Conservation (phyloP, 2,888 invertebrate genomes). For the Lithophane socia region DNA sequence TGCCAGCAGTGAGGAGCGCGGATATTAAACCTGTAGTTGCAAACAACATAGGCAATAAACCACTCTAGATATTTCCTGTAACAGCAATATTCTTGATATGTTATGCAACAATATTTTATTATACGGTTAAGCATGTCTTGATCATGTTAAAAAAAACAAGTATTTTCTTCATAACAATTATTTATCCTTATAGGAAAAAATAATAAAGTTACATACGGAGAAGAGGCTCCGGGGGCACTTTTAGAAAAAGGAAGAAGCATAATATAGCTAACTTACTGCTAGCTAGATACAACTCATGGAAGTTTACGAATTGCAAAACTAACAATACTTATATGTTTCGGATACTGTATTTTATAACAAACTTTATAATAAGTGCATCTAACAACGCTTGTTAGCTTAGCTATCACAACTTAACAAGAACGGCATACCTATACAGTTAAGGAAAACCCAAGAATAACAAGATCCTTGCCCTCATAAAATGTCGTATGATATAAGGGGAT, state of each 20-base stretch:
- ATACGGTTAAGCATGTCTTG: background rate
- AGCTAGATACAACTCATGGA: slow-evolving; percentile 1
- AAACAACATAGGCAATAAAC: slow-evolving; percentile 53
- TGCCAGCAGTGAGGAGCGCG: slow-evolving; percentile 10
- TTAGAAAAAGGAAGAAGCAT: background rate
- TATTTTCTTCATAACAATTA: background rate
- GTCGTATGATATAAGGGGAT: slow-evolving; percentile 29
- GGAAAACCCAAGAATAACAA: slow-evolving; percentile 31
- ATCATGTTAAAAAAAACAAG: background rate
- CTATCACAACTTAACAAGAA: slow-evolving; percentile 3
- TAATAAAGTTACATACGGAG: background rate
- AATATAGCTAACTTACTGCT: background rate
- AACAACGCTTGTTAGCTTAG: background rate
- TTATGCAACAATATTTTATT: slow-evolving; percentile 8
- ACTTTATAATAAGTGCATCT: background rate
- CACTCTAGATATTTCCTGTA: slow-evolving; percentile 51
- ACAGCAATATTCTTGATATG: slow-evolving; percentile 18
- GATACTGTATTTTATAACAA: background rate
- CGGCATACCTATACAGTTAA: background rate
- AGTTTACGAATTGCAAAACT: slow-evolving; percentile 9
- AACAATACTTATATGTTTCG: slow-evolving; percentile 5
- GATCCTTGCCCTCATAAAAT: slow-evolving; percentile 31
- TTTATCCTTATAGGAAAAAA: background rate
- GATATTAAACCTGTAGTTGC: slow-evolving; percentile 50
- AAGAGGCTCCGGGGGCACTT: background rate